Percentiles rank a stretch among this genome's conserved stretches.
These are phyloP conservation scores for Hydrocynus forskahlii DNA, from an alignment of 2,797 vertebrate genomes.

Conservation along the genomic window DNA sequence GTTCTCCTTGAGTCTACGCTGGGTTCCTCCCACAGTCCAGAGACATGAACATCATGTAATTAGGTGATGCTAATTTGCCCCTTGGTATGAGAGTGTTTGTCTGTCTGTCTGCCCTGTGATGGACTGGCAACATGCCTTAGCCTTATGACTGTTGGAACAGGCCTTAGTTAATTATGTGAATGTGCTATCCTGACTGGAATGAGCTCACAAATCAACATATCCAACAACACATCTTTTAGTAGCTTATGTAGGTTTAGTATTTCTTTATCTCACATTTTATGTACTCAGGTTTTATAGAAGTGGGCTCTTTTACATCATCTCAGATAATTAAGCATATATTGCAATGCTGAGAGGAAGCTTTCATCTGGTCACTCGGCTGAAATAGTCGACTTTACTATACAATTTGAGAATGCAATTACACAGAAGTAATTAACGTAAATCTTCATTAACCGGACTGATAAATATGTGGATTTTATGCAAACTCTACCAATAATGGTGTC, in stretches of 20 bases:
- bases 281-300: neutral
- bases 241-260: neutral
- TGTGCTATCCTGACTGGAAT: neutral
- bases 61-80: too few species aligned
- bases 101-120: too few species aligned
- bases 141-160: too few species aligned
- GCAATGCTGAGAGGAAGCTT: neutral
- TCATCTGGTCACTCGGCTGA: neutral
- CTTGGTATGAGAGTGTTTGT: too few species aligned
- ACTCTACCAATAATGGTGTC: neutral
- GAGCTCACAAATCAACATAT: neutral
- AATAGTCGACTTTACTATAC: neutral
- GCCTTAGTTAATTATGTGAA: too few species aligned
- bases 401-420: neutral
- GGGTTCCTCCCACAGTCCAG: too few species aligned
- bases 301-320: neutral
- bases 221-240: neutral
- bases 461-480: slow-evolving; percentile 14
- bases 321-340: slow-evolving; percentile 1
- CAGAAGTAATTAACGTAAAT: neutral
- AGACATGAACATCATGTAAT: too few species aligned
- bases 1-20: too few species aligned
- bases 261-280: neutral
- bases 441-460: slow-evolving; percentile 8
- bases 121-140: too few species aligned